Percentiles rank a stretch among this genome's conserved stretches.
These are phyloP conservation scores for Wasmannia auropunctata DNA, from an alignment of 1,140 invertebrate genomes.

Conservation along the genomic window DNA sequence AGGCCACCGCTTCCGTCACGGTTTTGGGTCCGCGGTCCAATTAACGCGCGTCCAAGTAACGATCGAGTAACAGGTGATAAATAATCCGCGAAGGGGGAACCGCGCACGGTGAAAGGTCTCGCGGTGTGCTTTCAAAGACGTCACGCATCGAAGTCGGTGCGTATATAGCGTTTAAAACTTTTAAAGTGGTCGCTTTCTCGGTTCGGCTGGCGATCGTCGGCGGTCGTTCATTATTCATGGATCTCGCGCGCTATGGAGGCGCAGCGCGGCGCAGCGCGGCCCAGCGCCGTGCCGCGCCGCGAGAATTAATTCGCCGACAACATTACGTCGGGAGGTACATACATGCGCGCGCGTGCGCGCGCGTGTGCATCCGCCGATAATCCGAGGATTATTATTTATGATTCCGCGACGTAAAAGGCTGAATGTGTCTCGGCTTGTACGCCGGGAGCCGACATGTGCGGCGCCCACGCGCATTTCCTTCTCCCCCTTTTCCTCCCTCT, in stretches of 20 bases:
- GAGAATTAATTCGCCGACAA: constrained; percentile 70
- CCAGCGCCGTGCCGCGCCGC: constrained; percentile 6
- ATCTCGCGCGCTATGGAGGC: constrained; percentile 43
- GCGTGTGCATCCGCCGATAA: constrained; percentile 71
- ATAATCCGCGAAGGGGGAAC: constrained; percentile 10
- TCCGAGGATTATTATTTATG: constrained; percentile 83
- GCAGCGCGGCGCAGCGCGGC: constrained; percentile 16
- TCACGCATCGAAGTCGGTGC: background rate
- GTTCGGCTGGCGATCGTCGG: constrained; percentile 54
- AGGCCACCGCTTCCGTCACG: background rate
- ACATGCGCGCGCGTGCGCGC: too few relatives aligned
- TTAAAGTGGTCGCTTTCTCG: constrained; percentile 63
- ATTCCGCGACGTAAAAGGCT: constrained; percentile 76
- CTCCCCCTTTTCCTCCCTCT: too few relatives aligned
- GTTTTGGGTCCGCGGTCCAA: background rate
- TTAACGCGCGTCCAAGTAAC: background rate
- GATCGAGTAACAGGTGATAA: constrained; percentile 4
- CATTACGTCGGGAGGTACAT: constrained; percentile 28
- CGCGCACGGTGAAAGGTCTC: constrained; percentile 15
- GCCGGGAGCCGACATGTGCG: constrained; percentile 58
- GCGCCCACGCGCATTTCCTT: constrained; percentile 71
- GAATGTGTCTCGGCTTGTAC: constrained; percentile 70
- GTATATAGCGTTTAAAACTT: constrained; percentile 57
- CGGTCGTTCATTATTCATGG: constrained; percentile 69
- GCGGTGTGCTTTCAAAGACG: constrained; percentile 35